Evolutionary conservation across 2,888 invertebrate species (phyloP), one percentile per base, ranked within the genome.

Genomic region (Melinaea menophilus): DNA sequence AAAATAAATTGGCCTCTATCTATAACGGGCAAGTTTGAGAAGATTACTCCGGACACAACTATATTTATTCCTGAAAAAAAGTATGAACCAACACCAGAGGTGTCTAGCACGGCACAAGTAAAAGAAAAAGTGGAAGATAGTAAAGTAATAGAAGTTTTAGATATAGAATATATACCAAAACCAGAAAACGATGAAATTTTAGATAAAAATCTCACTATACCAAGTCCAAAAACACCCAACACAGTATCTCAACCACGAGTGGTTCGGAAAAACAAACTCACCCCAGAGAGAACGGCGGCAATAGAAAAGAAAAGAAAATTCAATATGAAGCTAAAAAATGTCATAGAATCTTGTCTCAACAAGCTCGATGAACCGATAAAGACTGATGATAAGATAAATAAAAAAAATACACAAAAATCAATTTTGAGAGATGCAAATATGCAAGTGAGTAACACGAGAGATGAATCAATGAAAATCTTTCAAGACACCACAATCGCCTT

Each of bases 271-370:
- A 73, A 64, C 61, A 83, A 78, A 71, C 74, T 88, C 59, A 73
- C 81, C 9, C 81, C 85, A 56, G 85, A 86, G 71, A 82, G 86
- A 72, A 68, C 77, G 47, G 88, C 88, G 55, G 84, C 79, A 46
- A 90, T 90, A 62, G 77, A 82, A 69, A 77, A 84, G 72, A 90
- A 90, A 70, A 79, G 90, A 65, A 81, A 83, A 64, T 89, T 87
- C 69, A 90, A 90, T 71, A 88, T 85, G 81, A 88, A 83, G 70
- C 68, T 90, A 55, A 79, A 81, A 72, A 87, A 89, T 70, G 80
- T 88, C 5, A 76, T 89, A 66, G 81, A 84, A 73, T 79, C 82
- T 45, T 84, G 83, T 70, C 71, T 88, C 48, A 81, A 82, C 63
- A 82, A 81, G 62, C 66, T 69, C 48, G 66, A 64, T 59, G 72